Evolutionary conservation across 37 sponge, comb jelly and placozoan genomes (phyloP).

Genomic region (Halisarca cf. caerulea): DNA sequence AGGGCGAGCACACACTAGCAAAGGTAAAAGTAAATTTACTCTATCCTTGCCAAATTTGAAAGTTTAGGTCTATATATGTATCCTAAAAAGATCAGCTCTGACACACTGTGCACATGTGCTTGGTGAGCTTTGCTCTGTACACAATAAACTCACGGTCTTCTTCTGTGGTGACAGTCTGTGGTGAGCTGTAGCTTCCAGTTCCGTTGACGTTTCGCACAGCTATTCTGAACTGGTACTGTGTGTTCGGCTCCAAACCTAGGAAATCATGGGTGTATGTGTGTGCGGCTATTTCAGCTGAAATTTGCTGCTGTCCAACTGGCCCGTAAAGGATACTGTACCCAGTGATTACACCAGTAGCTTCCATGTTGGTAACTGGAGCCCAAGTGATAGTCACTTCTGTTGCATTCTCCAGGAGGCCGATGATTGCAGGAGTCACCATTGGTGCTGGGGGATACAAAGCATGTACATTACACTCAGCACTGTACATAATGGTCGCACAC

Average conservation of each 20-base stretch:
- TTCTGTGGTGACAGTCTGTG: background rate
- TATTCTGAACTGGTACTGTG: background rate
- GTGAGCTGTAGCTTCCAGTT: background rate
- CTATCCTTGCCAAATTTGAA: no score
- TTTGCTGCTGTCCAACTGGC: no score
- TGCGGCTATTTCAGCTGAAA: background rate
- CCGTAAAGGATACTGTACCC: background rate
- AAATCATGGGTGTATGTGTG: background rate
- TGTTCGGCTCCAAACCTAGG: background rate
- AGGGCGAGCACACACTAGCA: no score
- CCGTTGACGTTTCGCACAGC: constrained; percentile 17
- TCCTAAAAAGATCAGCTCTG: no score
- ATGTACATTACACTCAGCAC: no score
- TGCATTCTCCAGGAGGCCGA: background rate
- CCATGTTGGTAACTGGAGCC: background rate
- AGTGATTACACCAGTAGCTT: constrained; percentile 8
- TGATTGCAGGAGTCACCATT: background rate
- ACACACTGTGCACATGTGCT: no score
- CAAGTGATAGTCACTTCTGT: background rate
- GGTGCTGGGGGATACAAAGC: background rate
- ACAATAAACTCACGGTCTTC: background rate
- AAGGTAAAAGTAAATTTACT: no score
- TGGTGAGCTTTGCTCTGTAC: no score
- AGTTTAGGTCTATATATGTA: no score
- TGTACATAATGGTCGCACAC: no score